These are phyloP conservation scores for Drosophila nigrodunni DNA, from an alignment of 1,140 invertebrate genomes.

Conservation along the genomic window DNA sequence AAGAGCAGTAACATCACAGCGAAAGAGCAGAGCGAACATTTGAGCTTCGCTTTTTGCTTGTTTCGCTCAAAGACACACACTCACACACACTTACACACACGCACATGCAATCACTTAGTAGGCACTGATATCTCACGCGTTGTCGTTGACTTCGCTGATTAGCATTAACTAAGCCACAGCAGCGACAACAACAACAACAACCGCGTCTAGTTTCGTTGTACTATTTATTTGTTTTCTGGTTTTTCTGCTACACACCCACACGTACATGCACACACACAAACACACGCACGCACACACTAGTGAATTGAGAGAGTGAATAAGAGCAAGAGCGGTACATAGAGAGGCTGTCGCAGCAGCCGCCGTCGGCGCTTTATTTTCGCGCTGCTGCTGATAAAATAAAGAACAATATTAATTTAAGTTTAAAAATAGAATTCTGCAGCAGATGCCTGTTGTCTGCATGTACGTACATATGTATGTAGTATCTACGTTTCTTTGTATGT, in stretches of 20 bases:
- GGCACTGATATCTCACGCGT: slow-evolving; percentile 58
- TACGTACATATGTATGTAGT: slow-evolving; percentile 18
- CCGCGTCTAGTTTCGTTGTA: slow-evolving; percentile 71
- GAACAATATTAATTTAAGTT: slow-evolving; percentile 83
- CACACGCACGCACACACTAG: slow-evolving; percentile 2
- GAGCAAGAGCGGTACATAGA: slow-evolving; percentile 4
- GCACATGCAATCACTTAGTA: slow-evolving; percentile 25
- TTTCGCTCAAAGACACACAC: slow-evolving; percentile 30
- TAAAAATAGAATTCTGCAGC: slow-evolving; percentile 79
- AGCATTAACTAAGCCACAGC: slow-evolving; percentile 58
- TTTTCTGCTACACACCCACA: slow-evolving; percentile 49
- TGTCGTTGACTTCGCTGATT: slow-evolving; percentile 58
- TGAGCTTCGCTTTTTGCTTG: slow-evolving; percentile 52
- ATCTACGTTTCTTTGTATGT: slow-evolving; percentile 2
- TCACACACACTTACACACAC: slow-evolving; percentile 8
- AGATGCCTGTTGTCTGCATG: slow-evolving; percentile 75
- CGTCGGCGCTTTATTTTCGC: slow-evolving; percentile 72
- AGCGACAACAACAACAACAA: slow-evolving; percentile 36
- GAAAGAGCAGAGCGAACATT: slow-evolving; percentile 48
- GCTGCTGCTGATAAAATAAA: slow-evolving; percentile 80
- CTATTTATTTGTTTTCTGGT: slow-evolving; percentile 80
- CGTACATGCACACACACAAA: background rate
- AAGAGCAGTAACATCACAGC: slow-evolving; percentile 25
- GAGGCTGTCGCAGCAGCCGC: slow-evolving; percentile 62
- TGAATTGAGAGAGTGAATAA: slow-evolving; percentile 15